Percentiles rank a stretch among this genome's conserved stretches.
Conservation (phyloP, 2,888 invertebrate species). For the Drosophila koepferae region DNA sequence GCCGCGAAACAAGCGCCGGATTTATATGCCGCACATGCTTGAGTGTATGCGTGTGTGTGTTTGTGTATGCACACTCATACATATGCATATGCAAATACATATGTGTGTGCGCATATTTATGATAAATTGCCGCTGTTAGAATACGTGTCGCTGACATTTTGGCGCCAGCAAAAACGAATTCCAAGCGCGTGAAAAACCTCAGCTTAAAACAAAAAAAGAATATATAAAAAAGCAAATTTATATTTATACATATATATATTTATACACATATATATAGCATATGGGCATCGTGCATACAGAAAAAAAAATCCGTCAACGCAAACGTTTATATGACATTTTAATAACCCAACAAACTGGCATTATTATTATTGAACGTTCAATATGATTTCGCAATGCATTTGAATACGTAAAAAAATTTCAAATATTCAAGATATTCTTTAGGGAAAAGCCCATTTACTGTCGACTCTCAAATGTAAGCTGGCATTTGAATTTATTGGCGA, state of each 20-base stretch:
- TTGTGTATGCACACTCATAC: constrained; percentile 1
- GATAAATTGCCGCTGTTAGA: constrained; percentile 70
- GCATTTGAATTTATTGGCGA: constrained; percentile 65
- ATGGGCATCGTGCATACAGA: constrained; percentile 7
- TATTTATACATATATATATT: neutral
- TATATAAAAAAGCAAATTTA: neutral
- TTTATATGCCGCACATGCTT: constrained; percentile 42
- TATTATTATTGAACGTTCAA: constrained; percentile 72
- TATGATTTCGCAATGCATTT: constrained; percentile 61
- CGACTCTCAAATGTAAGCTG: constrained; percentile 60
- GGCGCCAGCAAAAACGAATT: constrained; percentile 62
- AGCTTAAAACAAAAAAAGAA: constrained; percentile 2
- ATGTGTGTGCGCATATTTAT: constrained; percentile 66
- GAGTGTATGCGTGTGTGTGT: neutral
- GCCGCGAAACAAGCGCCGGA: constrained; percentile 45
- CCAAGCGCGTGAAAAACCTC: constrained; percentile 19
- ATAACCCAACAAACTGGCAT: constrained; percentile 70
- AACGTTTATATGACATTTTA: constrained; percentile 75
- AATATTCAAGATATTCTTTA: constrained; percentile 32
- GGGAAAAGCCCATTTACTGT: constrained; percentile 66
- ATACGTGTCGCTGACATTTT: constrained; percentile 76
- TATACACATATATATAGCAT: constrained; percentile 11
- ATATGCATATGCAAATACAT: constrained; percentile 11
- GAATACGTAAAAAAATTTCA: constrained; percentile 7
- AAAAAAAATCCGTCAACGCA: constrained; percentile 63